A percentile compares a stretch with the other conserved stretches of the same genome.
Conservation (phyloP, 2,888 invertebrate species). For the Acanthosepion pharaonis region DNA sequence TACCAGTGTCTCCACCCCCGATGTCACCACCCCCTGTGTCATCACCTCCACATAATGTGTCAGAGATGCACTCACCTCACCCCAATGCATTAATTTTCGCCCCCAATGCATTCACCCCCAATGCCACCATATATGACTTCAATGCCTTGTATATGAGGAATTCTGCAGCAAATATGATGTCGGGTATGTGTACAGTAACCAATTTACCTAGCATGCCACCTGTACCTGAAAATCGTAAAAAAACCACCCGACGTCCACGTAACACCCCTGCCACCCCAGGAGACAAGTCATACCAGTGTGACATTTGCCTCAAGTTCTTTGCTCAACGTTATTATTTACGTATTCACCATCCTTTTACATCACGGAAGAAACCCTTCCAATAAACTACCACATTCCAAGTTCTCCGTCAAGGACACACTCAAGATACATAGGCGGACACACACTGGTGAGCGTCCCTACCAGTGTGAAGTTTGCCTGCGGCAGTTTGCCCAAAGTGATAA, state of each 20-base stretch:
- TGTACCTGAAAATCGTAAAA: background rate
- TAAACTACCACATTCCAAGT: background rate
- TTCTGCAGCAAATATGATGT: background rate
- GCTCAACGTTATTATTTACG: background rate
- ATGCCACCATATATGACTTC: background rate
- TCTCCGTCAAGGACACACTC: conserved; percentile 71
- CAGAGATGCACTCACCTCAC: conserved; percentile 6
- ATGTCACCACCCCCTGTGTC: background rate
- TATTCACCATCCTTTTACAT: too few species aligned
- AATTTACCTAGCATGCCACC: background rate
- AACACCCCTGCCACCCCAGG: background rate
- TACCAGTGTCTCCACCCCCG: background rate
- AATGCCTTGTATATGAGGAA: too few species aligned
- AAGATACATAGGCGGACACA: conserved; percentile 71
- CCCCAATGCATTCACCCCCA: background rate
- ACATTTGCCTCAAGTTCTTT: conserved; percentile 38
- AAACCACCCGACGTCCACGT: background rate
- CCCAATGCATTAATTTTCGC: background rate
- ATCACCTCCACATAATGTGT: background rate
- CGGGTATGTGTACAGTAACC: background rate
- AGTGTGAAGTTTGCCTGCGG: conserved; percentile 75
- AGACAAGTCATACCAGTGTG: conserved; percentile 36
- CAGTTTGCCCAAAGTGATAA: conserved; percentile 73
- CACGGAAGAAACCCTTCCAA: conserved; percentile 25
- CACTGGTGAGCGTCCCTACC: conserved; percentile 76